Percentiles rank a stretch among this genome's conserved stretches.
These are phyloP conservation scores for Dromas ardeola DNA, from an alignment of 2,113 vertebrate genomes.

Conservation along the genomic window DNA sequence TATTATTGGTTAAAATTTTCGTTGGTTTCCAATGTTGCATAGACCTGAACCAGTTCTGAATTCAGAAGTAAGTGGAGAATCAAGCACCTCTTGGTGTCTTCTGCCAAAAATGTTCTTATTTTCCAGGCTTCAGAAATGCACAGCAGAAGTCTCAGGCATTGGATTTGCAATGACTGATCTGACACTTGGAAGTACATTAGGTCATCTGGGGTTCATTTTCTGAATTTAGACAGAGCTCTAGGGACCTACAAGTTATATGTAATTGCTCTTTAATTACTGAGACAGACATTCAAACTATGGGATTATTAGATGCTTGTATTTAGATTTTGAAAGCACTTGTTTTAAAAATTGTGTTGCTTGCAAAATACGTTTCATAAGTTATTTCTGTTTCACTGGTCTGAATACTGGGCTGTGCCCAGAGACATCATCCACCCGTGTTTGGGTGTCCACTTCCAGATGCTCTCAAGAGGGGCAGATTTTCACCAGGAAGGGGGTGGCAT, in stretches of 20 bases:
- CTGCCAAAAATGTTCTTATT: not conserved
- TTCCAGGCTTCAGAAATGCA: not conserved
- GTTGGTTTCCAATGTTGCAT: not conserved
- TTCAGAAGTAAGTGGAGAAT: not conserved
- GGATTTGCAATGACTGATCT: not conserved
- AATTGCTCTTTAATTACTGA: conserved; percentile 46
- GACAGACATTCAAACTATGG: not conserved
- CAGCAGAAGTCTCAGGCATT: not conserved
- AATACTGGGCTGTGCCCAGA: not conserved
- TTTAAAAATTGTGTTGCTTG: not conserved
- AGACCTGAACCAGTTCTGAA: not conserved
- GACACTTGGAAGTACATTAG: conserved; percentile 36
- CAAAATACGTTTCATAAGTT: not conserved
- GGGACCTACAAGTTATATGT: not conserved
- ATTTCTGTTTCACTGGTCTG: not conserved
- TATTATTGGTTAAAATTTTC: not conserved
- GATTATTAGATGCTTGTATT: not conserved
- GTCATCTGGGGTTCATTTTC: conserved; percentile 34
- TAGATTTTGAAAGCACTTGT: not conserved
- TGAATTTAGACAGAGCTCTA: conserved; percentile 5
- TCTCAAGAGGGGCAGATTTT: not conserved
- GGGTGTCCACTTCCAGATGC: not conserved
- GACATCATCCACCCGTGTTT: not conserved
- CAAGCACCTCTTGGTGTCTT: not conserved
- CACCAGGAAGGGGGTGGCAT: rapidly evolving